phyloP scores from a whole-genome alignment of 2,888 invertebrate species.

The Byasa hedistus region DNA sequence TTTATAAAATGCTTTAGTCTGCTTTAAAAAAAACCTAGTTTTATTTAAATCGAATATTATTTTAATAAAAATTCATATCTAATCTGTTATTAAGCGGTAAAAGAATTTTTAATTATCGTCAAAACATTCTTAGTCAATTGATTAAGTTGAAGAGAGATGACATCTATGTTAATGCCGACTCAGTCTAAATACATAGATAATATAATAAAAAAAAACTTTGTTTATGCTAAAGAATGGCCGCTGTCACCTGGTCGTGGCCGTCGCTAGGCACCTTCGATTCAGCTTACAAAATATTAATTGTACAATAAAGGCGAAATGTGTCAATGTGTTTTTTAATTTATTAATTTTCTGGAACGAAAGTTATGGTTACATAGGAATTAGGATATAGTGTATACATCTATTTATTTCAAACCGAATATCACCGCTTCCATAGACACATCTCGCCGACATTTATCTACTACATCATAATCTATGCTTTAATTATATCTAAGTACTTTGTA shows the following conservation, averaged over 20 bases:
- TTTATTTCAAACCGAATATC: not conserved
- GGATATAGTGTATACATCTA: not conserved
- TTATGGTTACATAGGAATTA: too few species aligned
- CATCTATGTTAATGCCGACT: not conserved
- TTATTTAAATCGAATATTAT: too few species aligned
- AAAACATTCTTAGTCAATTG: not conserved
- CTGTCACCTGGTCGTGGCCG: conserved; percentile 4
- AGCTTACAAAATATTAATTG: conserved; percentile 49
- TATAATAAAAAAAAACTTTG: not conserved
- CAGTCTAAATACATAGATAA: not conserved
- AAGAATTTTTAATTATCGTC: not conserved
- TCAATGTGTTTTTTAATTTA: conserved; percentile 31
- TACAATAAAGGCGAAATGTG: conserved; percentile 43
- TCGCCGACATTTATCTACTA: conserved; percentile 8
- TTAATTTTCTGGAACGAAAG: too few species aligned
- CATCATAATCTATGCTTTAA: conserved; percentile 32
- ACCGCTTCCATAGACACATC: conserved; percentile 29
- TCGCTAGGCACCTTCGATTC: conserved; percentile 69
- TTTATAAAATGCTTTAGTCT: not conserved
- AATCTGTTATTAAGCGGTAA: not conserved
- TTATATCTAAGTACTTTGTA: conserved; percentile 41
- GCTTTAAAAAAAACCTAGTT: too few species aligned
- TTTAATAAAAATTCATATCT: too few species aligned
- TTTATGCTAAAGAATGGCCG: conserved; percentile 12
- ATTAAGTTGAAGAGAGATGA: not conserved